phyloP scores from a whole-genome alignment of 2,797 vertebrate species.

The Chiroxiphia lanceolata region DNA sequence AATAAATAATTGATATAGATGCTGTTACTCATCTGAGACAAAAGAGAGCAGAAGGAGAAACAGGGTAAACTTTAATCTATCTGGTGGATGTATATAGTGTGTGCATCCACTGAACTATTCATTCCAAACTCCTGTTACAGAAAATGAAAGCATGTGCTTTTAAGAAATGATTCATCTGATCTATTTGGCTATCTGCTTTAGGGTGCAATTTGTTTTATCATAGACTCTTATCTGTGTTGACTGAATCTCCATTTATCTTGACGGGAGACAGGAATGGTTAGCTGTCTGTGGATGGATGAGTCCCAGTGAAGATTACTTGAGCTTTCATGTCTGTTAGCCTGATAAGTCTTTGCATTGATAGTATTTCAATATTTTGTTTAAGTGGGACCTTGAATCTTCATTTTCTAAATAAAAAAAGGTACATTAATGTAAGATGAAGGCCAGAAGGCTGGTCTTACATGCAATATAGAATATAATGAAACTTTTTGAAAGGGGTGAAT shows the following conservation, averaged over 20 bases:
- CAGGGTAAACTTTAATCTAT: not conserved
- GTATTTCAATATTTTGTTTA: not conserved
- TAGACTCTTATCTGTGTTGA: not conserved
- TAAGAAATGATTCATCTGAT: constrained; percentile 1
- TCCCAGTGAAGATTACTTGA: not conserved
- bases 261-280: constrained; percentile 1
- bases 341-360: not conserved
- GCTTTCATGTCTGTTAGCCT: not conserved
- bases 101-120: not conserved
- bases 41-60: not conserved
- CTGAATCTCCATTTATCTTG: not conserved
- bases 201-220: constrained; percentile 28
- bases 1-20: not conserved
- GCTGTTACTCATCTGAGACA: not conserved
- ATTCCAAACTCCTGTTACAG: not conserved
- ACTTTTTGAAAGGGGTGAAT: not conserved
- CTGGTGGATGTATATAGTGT: not conserved
- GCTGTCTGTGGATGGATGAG: not conserved
- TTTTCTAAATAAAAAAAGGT: not conserved
- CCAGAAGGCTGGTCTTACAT: not conserved
- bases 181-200: constrained; percentile 15
- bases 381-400: not conserved
- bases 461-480: not conserved
- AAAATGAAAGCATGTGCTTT: not conserved
- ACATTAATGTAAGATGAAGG: not conserved